Base-by-base conservation (phyloP, 2,113 vertebrate genomes). In the Ondatra zibethicus region DNA sequence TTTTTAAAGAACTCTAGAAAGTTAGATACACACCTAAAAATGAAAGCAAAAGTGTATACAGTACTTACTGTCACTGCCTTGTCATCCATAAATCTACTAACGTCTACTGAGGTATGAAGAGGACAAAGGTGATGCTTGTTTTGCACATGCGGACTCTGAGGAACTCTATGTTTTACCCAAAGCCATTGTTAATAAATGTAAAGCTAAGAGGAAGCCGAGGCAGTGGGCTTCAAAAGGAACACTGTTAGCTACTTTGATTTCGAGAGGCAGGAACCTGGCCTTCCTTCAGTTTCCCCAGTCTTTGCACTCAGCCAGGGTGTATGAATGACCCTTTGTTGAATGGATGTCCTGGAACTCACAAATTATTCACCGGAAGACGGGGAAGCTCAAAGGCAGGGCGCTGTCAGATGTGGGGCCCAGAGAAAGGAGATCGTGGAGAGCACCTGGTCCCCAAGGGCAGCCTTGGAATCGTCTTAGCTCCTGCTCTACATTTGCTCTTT, bases 321-420 rank as follows among this genome's bases (percentile, higher is more conserved):
- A 33, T 80, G 95, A 89, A 94, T 84, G 42, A 36, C 13, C 61
- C 55, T 91, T 87, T 96, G 90, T 92, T 78, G 65, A 78, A 52
- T 5, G 81, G 76, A 31, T n/a, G 45, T 45, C 27, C 72, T 88
- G 78, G 66, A 89, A 87, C 82, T 93, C 31, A n/a, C 39, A 91
- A 61, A 45, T 45, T 52, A 29, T 29, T 39, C 70, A 47, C 27
- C 19, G n/a, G 66, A 65, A 70, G 70, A 58, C 14, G n/a, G 75
- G 55, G 76, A 92, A 78, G 68, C 55, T 47, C 75, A 88, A 36
- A 19, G 21, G 31, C 65, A 4, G n/a, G n/a, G 66, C 0, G 45
- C 66, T 39, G 0, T 9, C 42, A 81, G 88, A 19, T 33, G n/a
- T 72, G 78, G 45, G 72, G 76, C 68, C 66, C 86, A 89, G 81